Evolutionary conservation across 2,888 invertebrate species (phyloP).

Genomic region (Barypeithes pellucidus): DNA sequence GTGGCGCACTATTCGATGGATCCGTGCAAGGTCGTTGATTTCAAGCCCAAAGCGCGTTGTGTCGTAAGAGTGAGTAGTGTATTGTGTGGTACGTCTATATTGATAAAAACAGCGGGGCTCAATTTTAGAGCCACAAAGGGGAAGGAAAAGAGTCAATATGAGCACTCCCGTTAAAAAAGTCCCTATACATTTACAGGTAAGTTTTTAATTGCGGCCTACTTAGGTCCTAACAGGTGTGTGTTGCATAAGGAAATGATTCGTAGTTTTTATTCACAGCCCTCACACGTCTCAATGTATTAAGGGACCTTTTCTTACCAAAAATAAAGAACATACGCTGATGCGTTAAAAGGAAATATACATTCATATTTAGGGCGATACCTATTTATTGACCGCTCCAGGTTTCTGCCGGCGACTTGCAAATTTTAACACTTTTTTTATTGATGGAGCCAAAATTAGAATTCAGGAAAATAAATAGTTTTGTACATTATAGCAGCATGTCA

Average conservation of each 20-base stretch:
- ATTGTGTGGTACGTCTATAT: constrained; percentile 16
- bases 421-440: constrained; percentile 19
- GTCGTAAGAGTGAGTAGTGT: constrained; percentile 37
- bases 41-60: constrained; percentile 37
- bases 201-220: constrained; percentile 55
- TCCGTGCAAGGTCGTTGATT: constrained; percentile 47
- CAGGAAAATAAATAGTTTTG: neutral
- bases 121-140: constrained; percentile 15
- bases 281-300: neutral
- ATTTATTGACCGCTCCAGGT: constrained; percentile 10
- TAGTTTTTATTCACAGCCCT: constrained; percentile 1
- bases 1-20: constrained; percentile 33
- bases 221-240: constrained; percentile 53
- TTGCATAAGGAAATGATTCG: constrained; percentile 53
- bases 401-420: constrained; percentile 19
- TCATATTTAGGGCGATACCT: neutral
- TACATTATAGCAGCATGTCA: neutral
- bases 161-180: constrained; percentile 94
- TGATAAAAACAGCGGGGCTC: constrained; percentile 22
- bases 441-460: constrained; percentile 8
- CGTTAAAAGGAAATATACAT: neutral
- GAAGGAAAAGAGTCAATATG: constrained; percentile 69
- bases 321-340: neutral
- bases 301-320: neutral
- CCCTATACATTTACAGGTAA: constrained; percentile 94